A percentile compares a stretch with the other conserved stretches of the same genome.
Conservation (phyloP, 2,797 vertebrate genomes). For the Carduelis carduelis region DNA sequence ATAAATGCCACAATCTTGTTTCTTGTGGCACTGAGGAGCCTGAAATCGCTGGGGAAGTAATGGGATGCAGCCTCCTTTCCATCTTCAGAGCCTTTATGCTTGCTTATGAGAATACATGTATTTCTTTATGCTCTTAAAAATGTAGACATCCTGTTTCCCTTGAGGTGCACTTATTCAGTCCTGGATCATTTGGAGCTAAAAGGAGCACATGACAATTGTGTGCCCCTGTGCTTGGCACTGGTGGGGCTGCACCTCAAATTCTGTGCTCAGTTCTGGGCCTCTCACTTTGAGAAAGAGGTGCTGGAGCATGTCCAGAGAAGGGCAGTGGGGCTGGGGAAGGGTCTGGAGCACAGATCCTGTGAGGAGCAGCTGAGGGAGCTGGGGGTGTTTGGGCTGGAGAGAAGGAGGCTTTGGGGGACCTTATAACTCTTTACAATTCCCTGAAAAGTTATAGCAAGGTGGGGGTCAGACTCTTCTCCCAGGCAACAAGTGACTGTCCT, state of each 20-base stretch:
- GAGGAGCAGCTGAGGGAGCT: neutral
- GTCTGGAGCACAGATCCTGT: neutral
- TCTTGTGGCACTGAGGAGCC: neutral
- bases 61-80: neutral
- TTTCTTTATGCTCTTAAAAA: neutral
- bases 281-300: fast-evolving
- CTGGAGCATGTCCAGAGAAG: neutral
- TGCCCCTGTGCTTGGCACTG: neutral
- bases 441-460: neutral
- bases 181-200: neutral
- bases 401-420: neutral
- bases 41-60: neutral
- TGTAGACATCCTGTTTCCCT: neutral
- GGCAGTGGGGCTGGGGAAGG: neutral
- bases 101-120: neutral
- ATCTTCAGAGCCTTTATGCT: neutral
- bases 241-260: neutral
- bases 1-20: neutral
- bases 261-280: neutral
- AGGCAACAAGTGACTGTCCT: neutral
- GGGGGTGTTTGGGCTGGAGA: neutral
- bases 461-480: neutral
- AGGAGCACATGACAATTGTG: neutral
- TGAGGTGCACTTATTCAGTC: neutral
- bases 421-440: neutral